Percentiles rank a stretch among this genome's conserved stretches.
Conservation (phyloP, 2,113 vertebrate genomes). For the Cyanoderma ruficeps region DNA sequence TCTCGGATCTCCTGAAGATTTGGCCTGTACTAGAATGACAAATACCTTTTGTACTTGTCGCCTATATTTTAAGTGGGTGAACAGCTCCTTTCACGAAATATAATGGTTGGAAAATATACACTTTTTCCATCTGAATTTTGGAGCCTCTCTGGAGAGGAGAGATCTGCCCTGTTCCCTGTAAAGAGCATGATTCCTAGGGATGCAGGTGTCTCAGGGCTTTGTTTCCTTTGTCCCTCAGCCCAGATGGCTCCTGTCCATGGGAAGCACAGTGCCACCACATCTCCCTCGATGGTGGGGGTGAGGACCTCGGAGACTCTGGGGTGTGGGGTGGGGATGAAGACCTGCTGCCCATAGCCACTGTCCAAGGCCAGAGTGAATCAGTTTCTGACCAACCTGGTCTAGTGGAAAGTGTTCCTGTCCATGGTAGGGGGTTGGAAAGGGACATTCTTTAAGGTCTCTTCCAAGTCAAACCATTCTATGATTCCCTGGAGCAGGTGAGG, state of each 20-base stretch:
- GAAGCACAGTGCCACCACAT: background rate
- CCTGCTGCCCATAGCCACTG: background rate
- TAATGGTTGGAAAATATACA: background rate
- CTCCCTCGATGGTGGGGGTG: background rate
- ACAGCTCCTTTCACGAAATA: slow-evolving; percentile 19
- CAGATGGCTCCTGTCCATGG: background rate
- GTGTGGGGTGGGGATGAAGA: background rate
- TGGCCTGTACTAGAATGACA: slow-evolving; percentile 24
- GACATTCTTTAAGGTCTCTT: background rate
- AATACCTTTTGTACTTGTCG: slow-evolving; percentile 62
- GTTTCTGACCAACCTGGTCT: background rate
- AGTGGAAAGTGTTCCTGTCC: background rate
- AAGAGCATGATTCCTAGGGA: rapidly evolving
- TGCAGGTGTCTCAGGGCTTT: background rate
- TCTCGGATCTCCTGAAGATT: slow-evolving; percentile 53
- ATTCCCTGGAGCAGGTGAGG: background rate
- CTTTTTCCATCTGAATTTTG: slow-evolving; percentile 1
- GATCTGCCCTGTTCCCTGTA: background rate
- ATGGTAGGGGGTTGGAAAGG: background rate
- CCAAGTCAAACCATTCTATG: background rate
- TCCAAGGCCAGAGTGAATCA: background rate
- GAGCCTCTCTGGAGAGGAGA: background rate
- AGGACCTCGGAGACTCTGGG: background rate
- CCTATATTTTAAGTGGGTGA: slow-evolving; percentile 54
- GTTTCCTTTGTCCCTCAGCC: rapidly evolving